Evolutionary conservation across 2,113 vertebrate genomes (phyloP), one percentile per base, ranked within the genome.

Genomic region (Ranitomeya variabilis): DNA sequence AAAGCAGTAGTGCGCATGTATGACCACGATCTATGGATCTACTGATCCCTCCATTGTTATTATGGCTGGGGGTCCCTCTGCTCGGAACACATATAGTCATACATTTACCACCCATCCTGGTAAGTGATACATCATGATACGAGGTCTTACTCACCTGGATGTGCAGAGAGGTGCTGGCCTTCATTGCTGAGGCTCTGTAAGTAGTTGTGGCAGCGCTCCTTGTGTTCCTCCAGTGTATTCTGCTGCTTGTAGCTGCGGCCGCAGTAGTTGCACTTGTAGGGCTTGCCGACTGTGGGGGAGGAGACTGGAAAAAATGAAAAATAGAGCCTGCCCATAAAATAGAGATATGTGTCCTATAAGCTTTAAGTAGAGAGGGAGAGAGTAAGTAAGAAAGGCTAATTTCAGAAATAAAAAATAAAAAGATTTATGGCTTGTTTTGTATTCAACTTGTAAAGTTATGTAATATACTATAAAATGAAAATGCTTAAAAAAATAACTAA

Each of bases 161-260:
- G 93, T 91, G 94, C 90, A 90, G 93, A 69, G 86, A 95, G 93
- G 7, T 94, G 90, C 89, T 95, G 96, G 80, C 93, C 94, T 80
- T 96, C 95, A 64, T 95, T 92, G 91, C 96, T 95, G 90, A 97
- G 96, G 91, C 96, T 97, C 95, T 97, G 97, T 85, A 96, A 94
- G 93, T 96, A 98, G 93, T 94, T 96, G 92, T 98, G 96, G 90
- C 97, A 99, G 19, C 96, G 96, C 86, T 98, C 97, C 83, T 96
- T 95, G 94, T 99, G 98, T 89, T 99, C 98, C 87, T 98, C 97
- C 91, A 99, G 91, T 77, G 97, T 97, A 91, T 94, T 97, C 92
- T 97, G 97, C 93, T 98, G 98, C 91, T 98, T 99, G 94, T 99
- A 99, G 95, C 97, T 98, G 64, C 98, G 97, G 87, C 97, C 98